Evolutionary conservation across 2,888 invertebrate genomes (phyloP), one percentile per base, ranked within the genome.

Genomic region (Melieria omissa): DNA sequence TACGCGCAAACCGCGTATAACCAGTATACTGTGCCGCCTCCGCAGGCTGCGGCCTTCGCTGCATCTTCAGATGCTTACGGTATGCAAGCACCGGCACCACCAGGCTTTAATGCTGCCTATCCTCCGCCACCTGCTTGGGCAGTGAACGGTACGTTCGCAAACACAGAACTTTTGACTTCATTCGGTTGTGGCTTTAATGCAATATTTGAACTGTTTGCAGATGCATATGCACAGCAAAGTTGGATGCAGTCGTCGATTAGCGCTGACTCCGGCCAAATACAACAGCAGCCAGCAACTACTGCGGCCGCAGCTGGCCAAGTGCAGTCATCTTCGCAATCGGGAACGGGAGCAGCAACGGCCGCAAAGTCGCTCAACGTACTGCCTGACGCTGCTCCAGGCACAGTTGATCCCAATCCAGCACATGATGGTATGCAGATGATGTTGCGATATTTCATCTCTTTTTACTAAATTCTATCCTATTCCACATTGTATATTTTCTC

Each of bases 361-460:
- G 3, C 77, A 72, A 41, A 52, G n/a, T 16, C 62, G 29, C 0
- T 72, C 14, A 71, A 64, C 55, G 64, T 65, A 16, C 68, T 77
- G 70, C 41, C 70, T 4, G 77, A 75, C 61, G 75, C 75, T 14
- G 73, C 76, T 46, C 71, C 75, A 7, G 77, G 74, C 10, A 71
- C 74, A 5, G 68, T 78, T 3, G 80, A 80, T 45, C 60, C 74
- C 8, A 79, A 73, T 74, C 76, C 82, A 64, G 84, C 82, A 77
- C 83, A 85, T 75, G 85, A 87, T 75, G 87, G 87, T 87, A 85
- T 80, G 84, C 68, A 64, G 70, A 54, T 65, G 0, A 65, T 63
- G 54, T 29, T 29, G 29, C 29, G 54, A 44, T 47, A 8, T 65
- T 69, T 14, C 44, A 63, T 49, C 10, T 65, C 47, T 16, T 44